These are phyloP conservation scores for Drosophila kepulauana DNA, from an alignment of 1,140 invertebrate species.

Conservation along the genomic window DNA sequence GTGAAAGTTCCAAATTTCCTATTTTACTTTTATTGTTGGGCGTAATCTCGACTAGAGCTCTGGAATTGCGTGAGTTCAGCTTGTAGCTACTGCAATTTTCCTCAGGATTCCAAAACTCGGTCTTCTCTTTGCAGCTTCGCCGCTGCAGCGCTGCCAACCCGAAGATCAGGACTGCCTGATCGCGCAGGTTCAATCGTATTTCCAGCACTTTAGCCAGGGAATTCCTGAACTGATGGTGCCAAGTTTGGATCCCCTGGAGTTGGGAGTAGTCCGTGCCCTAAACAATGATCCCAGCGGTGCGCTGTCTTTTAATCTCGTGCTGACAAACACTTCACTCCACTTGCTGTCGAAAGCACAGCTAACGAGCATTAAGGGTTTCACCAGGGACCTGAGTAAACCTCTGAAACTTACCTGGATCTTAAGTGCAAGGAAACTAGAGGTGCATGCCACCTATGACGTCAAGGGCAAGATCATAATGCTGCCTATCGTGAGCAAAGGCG, in stretches of 20 bases:
- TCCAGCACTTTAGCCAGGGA: slow-evolving; percentile 42
- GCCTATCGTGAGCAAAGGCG: slow-evolving; percentile 56
- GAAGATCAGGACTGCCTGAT: slow-evolving; percentile 52
- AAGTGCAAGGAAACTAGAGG: slow-evolving; percentile 22
- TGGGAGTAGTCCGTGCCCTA: slow-evolving; percentile 42
- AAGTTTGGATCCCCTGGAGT: slow-evolving; percentile 35
- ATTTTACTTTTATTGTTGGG: not conserved
- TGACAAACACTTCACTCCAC: slow-evolving; percentile 48
- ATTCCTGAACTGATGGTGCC: slow-evolving; percentile 37
- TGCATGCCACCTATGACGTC: slow-evolving; percentile 64
- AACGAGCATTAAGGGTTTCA: slow-evolving; percentile 53
- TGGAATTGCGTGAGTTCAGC: not conserved
- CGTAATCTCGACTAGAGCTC: not conserved
- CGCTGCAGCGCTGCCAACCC: slow-evolving; percentile 47
- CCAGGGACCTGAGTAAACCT: slow-evolving; percentile 43
- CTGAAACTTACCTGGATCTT: slow-evolving; percentile 41
- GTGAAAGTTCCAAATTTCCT: slow-evolving; percentile 7
- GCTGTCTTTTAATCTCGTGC: slow-evolving; percentile 53
- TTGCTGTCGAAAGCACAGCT: slow-evolving; percentile 28
- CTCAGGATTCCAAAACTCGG: not conserved
- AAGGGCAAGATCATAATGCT: slow-evolving; percentile 61
- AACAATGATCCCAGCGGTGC: slow-evolving; percentile 43
- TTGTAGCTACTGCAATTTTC: not conserved
- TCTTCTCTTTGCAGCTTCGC: slow-evolving; percentile 37
- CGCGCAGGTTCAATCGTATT: slow-evolving; percentile 41